Percentiles rank a stretch among this genome's conserved stretches.
Conservation (phyloP, 1,140 invertebrate genomes). For the Drosophila pruinosa region DNA sequence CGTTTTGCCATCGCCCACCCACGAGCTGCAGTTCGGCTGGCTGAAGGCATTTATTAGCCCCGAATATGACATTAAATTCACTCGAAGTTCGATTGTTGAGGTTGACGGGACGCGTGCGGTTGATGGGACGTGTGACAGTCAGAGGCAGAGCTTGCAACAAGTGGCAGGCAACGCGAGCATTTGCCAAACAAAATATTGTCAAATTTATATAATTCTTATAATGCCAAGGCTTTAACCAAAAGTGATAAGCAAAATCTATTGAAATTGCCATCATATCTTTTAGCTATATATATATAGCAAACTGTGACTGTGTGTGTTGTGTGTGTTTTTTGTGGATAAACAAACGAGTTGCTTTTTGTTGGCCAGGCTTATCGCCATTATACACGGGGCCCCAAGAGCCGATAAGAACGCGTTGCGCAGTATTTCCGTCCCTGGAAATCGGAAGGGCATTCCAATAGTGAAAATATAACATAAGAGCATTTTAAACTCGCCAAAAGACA, state of each 20-base stretch:
- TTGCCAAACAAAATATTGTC: not conserved
- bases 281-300: not conserved
- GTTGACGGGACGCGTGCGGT: conserved; percentile 29
- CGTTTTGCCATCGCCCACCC: conserved; percentile 21
- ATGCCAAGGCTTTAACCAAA: not conserved
- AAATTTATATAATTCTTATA: not conserved
- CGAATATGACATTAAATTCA: conserved; percentile 29
- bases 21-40: conserved; percentile 25
- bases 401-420: conserved; percentile 60
- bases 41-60: conserved; percentile 16
- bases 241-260: conserved; percentile 1
- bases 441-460: not conserved
- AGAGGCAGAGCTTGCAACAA: not conserved
- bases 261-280: conserved; percentile 14
- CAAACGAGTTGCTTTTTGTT: conserved; percentile 26
- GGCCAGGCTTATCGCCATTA: conserved; percentile 27
- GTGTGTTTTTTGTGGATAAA: conserved; percentile 22
- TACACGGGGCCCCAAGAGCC: conserved; percentile 6
- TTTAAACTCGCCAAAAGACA: not conserved
- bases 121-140: not conserved
- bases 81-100: conserved; percentile 30
- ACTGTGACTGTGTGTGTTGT: not conserved
- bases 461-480: not conserved
- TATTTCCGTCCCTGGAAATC: conserved; percentile 24
- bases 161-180: not conserved